Evolutionary conservation across 2,797 vertebrate genomes (phyloP).

Genomic region (Vipera ursinii): DNA sequence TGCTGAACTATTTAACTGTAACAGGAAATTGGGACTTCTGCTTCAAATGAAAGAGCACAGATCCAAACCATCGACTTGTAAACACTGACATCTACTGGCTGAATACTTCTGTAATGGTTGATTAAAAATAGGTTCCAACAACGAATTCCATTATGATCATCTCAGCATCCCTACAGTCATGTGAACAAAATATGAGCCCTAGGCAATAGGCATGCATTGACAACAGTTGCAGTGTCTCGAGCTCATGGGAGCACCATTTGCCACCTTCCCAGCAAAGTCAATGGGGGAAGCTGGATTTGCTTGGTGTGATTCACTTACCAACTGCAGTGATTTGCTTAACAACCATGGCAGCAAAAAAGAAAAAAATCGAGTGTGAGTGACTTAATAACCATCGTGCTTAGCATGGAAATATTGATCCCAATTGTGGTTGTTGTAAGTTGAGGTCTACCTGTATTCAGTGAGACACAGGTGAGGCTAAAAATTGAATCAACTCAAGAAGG

Average conservation of each 20-base stretch:
- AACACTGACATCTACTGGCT: not conserved
- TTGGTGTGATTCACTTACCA: not conserved
- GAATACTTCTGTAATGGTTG: not conserved
- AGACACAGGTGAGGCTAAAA: not conserved
- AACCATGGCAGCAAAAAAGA: not conserved
- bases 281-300: not conserved
- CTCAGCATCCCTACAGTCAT: too few species aligned
- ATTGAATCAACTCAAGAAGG: not conserved
- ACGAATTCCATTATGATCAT: not conserved
- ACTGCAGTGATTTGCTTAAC: not conserved
- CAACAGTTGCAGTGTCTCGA: too few species aligned
- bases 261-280: too few species aligned
- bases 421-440: not conserved
- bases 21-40: not conserved
- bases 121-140: not conserved
- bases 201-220: too few species aligned
- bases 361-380: not conserved
- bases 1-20: not conserved
- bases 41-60: not conserved
- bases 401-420: not conserved
- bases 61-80: not conserved
- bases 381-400: not conserved
- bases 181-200: too few species aligned
- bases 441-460: not conserved
- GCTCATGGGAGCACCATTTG: too few species aligned